A percentile compares a stretch with the other conserved stretches of the same genome.
Evolutionary conservation across 2,113 vertebrate genomes (phyloP).

Genomic region (Oceanites oceanicus): DNA sequence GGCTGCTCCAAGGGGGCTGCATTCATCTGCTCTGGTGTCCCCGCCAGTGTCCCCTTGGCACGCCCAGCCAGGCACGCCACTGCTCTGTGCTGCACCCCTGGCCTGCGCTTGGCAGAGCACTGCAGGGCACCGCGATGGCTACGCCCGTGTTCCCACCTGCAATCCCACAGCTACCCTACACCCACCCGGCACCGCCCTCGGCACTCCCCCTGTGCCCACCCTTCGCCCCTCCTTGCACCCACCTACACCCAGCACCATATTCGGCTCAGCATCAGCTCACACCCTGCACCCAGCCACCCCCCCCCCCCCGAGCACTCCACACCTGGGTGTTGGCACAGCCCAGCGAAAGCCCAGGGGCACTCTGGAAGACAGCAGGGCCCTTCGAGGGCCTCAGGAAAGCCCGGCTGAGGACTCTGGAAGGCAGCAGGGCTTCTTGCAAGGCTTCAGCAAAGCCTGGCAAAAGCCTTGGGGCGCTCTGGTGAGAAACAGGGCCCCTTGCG

Average conservation of each 20-base stretch:
- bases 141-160: neutral
- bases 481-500: neutral
- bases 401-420: neutral
- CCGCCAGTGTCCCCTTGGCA: neutral
- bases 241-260: neutral
- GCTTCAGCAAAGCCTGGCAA: neutral
- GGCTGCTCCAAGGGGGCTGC: neutral
- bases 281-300: too few relatives aligned
- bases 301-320: neutral
- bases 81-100: constrained; percentile 75
- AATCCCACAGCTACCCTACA: neutral
- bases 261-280: neutral
- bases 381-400: neutral
- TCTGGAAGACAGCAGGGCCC: too few relatives aligned
- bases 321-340: neutral
- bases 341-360: too few relatives aligned
- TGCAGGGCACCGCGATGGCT: neutral
- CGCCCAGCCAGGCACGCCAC: constrained; percentile 75
- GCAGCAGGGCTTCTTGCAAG: neutral
- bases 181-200: too few relatives aligned
- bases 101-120: constrained; percentile 74
- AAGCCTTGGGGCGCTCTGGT: neutral
- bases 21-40: neutral
- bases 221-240: neutral
- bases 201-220: neutral